Conservation (phyloP, 2,888 invertebrate species). For the Danaus chrysippus region DNA sequence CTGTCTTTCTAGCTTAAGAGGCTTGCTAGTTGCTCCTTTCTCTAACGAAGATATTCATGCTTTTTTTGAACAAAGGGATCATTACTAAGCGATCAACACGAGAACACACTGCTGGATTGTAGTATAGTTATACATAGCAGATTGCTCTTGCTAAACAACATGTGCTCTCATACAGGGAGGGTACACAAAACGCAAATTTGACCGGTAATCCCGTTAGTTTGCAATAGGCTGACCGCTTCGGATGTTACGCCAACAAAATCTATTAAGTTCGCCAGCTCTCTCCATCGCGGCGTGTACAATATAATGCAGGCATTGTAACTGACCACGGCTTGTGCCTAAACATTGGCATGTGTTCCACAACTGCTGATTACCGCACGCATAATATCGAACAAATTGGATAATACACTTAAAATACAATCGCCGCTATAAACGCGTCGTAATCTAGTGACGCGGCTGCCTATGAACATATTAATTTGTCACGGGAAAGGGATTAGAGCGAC, state of each 20-base stretch:
- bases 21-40: conserved; percentile 28
- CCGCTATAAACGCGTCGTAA: conserved; percentile 73
- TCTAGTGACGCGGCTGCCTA: conserved; percentile 75
- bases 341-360: conserved; percentile 58
- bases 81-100: conserved; percentile 17
- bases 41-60: conserved; percentile 50
- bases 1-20: conserved; percentile 10
- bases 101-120: conserved; percentile 24
- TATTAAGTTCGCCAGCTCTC: conserved; percentile 73
- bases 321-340: conserved; percentile 56
- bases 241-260: conserved; percentile 68
- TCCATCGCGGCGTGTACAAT: conserved; percentile 59
- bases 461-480: conserved; percentile 78
- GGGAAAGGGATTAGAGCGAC: conserved; percentile 69
- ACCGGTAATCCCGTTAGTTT: conserved; percentile 71
- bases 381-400: conserved; percentile 82
- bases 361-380: conserved; percentile 76
- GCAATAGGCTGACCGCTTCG: conserved; percentile 64
- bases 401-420: conserved; percentile 83
- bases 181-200: conserved; percentile 61
- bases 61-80: conserved; percentile 16
- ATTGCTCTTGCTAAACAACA: conserved; percentile 38
- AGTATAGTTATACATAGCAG: conserved; percentile 20
- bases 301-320: conserved; percentile 60
- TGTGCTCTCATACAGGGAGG: conserved; percentile 50